Evolutionary conservation across 2,888 invertebrate species (phyloP).

Genomic region (Agonopterix heracliana): DNA sequence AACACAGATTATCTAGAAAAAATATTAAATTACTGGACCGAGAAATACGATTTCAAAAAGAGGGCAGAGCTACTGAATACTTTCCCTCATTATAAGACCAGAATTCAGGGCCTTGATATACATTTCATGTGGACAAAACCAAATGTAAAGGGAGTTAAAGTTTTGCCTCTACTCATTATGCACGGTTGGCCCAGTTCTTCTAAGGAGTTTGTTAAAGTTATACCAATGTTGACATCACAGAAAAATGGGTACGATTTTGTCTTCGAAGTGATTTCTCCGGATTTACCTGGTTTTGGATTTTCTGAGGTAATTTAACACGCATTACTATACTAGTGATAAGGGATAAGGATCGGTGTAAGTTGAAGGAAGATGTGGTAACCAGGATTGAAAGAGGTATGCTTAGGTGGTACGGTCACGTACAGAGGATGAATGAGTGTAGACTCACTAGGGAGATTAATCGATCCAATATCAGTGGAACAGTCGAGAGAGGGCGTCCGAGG

Average conservation of each 20-base stretch:
- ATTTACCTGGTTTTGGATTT: slow-evolving; percentile 83
- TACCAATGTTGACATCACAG: slow-evolving; percentile 79
- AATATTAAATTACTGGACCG: slow-evolving; percentile 85
- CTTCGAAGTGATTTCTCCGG: slow-evolving; percentile 81
- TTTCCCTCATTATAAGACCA: slow-evolving; percentile 85
- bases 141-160: slow-evolving; percentile 26
- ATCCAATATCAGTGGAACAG: too few species aligned
- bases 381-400: too few species aligned
- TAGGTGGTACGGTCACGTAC: too few species aligned
- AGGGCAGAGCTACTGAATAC: slow-evolving; percentile 81
- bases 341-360: too few species aligned
- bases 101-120: slow-evolving; percentile 82
- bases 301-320: slow-evolving; percentile 68
- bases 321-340: too few species aligned
- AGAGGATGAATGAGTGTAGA: too few species aligned
- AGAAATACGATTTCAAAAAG: slow-evolving; percentile 79
- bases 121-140: slow-evolving; percentile 86
- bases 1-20: slow-evolving; percentile 81
- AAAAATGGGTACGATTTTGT: slow-evolving; percentile 75
- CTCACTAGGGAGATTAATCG: too few species aligned
- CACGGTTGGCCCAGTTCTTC: slow-evolving; percentile 95
- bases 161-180: slow-evolving; percentile 81
- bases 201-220: slow-evolving; percentile 85
- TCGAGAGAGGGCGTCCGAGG: too few species aligned
- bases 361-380: too few species aligned